Evolutionary conservation across 2,113 vertebrate genomes (phyloP).

Genomic region (Dicentrarchus labrax): DNA sequence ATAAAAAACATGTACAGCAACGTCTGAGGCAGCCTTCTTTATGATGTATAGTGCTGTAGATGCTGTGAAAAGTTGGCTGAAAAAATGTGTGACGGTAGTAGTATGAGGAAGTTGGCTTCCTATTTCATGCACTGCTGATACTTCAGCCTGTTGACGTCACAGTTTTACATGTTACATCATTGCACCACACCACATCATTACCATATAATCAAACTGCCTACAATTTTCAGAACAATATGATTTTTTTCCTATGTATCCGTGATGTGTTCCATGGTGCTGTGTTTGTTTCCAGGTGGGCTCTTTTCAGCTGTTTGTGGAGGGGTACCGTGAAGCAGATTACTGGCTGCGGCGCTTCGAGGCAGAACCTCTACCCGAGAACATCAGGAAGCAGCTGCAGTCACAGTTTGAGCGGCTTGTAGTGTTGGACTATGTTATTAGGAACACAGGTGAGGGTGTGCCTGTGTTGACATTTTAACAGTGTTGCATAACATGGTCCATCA

Average conservation of each 20-base stretch:
- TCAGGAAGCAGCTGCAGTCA: conserved; percentile 95
- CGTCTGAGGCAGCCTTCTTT: not conserved
- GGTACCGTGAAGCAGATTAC: conserved; percentile 95
- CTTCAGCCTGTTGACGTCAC: not conserved
- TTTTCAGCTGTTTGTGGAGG: conserved; percentile 97
- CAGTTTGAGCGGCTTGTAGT: conserved; percentile 97
- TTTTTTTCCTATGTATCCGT: not conserved
- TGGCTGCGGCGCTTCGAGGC: conserved; percentile 98
- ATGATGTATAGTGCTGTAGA: not conserved
- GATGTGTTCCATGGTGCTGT: not conserved
- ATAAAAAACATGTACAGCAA: not conserved
- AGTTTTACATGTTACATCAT: not conserved
- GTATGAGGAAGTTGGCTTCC: conserved; percentile 24
- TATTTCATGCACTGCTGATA: conserved; percentile 4
- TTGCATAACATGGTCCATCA: not conserved
- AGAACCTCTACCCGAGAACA: conserved; percentile 96
- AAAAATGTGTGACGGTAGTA: conserved; percentile 25
- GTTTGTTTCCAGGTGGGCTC: conserved; percentile 90
- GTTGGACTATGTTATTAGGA: conserved; percentile 97
- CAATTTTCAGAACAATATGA: not conserved
- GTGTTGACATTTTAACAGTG: conserved; percentile 5
- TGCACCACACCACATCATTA: not conserved
- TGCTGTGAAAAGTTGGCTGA: not conserved
- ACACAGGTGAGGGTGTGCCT: conserved; percentile 87
- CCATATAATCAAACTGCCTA: not conserved